These are phyloP conservation scores for Melanargia galathea DNA, from an alignment of 2,888 invertebrate genomes.

Conservation along the genomic window DNA sequence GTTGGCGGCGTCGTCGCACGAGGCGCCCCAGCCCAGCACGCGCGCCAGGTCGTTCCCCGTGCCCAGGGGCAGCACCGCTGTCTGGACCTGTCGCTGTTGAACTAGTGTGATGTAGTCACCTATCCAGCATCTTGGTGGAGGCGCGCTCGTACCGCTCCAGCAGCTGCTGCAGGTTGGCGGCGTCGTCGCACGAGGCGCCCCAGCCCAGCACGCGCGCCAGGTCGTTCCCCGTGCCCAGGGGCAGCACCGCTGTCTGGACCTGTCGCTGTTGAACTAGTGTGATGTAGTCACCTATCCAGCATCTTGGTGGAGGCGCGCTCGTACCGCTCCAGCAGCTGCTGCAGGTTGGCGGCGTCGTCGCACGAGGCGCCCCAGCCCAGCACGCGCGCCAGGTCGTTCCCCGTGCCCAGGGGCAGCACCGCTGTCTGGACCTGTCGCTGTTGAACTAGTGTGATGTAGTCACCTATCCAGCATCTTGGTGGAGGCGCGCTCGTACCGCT, in stretches of 20 bases:
- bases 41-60: slow-evolving; percentile 98
- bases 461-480: slow-evolving; percentile 98
- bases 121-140: slow-evolving; percentile 97
- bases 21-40: slow-evolving; percentile 97
- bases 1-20: slow-evolving; percentile 97
- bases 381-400: slow-evolving; percentile 97
- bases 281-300: slow-evolving; percentile 88
- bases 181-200: slow-evolving; percentile 98
- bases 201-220: slow-evolving; percentile 97
- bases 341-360: slow-evolving; percentile 96
- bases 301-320: slow-evolving; percentile 98
- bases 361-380: slow-evolving; percentile 98
- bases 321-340: slow-evolving; percentile 94
- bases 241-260: slow-evolving; percentile 97
- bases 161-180: slow-evolving; percentile 94
- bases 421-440: slow-evolving; percentile 97
- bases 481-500: slow-evolving; percentile 96
- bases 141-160: slow-evolving; percentile 97
- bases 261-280: slow-evolving; percentile 84
- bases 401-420: slow-evolving; percentile 96
- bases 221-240: slow-evolving; percentile 98
- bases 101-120: slow-evolving; percentile 71
- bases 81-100: slow-evolving; percentile 92
- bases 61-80: slow-evolving; percentile 96
- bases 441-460: slow-evolving; percentile 25